Evolutionary conservation across 92 coral and sea anemone genomes (phyloP).

Genomic region (Parazoanthus swiftii): DNA sequence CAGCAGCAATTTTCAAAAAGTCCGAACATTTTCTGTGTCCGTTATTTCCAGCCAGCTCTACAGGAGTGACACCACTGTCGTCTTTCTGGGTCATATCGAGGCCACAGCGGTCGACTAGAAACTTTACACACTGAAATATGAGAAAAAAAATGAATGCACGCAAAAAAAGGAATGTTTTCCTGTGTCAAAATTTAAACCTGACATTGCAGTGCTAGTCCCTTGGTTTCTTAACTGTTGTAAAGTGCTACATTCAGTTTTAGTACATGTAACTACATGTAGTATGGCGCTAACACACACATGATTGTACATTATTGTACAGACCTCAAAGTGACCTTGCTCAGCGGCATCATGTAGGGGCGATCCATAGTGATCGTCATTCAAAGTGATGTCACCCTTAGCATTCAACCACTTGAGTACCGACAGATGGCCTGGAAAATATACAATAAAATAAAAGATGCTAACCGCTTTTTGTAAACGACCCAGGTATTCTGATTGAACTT

Average conservation of each 20-base stretch:
- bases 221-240: no score
- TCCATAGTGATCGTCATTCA: conserved; percentile 62
- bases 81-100: conserved; percentile 63
- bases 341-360: conserved; percentile 89
- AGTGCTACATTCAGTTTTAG: no score
- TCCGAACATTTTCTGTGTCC: conserved; percentile 67
- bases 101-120: conserved; percentile 57
- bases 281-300: no score
- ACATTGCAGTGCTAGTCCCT: no score
- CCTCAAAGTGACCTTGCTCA: conserved; percentile 82
- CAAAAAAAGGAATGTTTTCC: no score
- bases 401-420: conserved; percentile 76
- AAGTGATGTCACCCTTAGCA: conserved; percentile 61
- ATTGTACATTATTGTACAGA: background rate
- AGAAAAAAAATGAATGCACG: background rate
- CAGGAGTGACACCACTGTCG: conserved; percentile 49
- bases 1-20: conserved; percentile 64
- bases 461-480: no score
- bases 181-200: no score
- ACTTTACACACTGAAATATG: conserved; percentile 60
- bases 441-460: background rate
- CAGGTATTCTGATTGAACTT: no score
- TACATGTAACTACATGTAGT: no score
- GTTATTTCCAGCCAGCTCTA: conserved; percentile 65
- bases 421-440: conserved; percentile 60